Conservation (phyloP, 2,113 vertebrate species). For the Scophthalmus maximus region DNA sequence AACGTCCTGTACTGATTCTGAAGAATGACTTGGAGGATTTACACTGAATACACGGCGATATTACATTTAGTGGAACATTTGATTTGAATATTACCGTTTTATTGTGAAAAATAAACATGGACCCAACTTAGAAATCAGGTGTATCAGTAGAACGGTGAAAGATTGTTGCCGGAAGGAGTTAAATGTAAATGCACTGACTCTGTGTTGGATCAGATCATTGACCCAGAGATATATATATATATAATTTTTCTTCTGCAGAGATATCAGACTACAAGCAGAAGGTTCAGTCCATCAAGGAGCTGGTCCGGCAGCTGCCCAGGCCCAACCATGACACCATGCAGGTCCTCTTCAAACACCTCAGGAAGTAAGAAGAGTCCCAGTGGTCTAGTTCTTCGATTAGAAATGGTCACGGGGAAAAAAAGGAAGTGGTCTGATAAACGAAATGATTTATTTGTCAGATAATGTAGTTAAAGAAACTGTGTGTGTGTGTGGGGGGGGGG, state of each 20-base stretch:
- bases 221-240: not conserved
- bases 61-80: no score
- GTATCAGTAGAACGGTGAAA: not conserved
- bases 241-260: conserved; percentile 79
- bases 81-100: no score
- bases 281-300: conserved; percentile 88
- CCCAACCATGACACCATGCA: conserved; percentile 98
- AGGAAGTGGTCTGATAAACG: no score
- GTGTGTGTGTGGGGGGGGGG: no score
- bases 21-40: not conserved
- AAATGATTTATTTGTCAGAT: no score
- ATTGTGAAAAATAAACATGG: no score
- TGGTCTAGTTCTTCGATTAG: no score
- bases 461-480: no score
- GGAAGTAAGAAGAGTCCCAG: conserved; percentile 88
- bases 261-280: conserved; percentile 87
- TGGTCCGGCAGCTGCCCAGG: conserved; percentile 92
- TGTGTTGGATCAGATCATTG: not conserved
- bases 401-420: no score
- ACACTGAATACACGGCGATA: no score
- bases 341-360: conserved; percentile 93
- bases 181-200: no score
- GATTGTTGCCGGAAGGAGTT: not conserved
- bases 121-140: no score
- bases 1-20: not conserved